Evolutionary conservation across 2,113 vertebrate genomes (phyloP), one percentile per base, ranked within the genome.

Genomic region (Hydrolagus affinis): DNA sequence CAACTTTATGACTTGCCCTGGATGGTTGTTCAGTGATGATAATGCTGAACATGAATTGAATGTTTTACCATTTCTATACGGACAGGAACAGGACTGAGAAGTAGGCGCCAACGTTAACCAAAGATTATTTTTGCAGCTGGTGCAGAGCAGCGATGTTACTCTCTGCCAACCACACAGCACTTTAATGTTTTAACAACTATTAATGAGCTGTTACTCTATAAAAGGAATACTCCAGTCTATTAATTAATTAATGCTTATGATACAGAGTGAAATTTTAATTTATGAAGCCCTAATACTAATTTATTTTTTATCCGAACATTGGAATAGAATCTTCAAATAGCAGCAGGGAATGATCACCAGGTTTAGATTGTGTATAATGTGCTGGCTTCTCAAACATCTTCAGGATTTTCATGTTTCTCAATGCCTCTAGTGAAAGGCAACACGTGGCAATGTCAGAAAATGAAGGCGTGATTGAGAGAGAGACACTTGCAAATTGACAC

Each of bases 231-330:
- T 68, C 2, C 17, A 66, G 78, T 12, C 17, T 30, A 60, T 17
- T 21, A 44, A 83, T 83, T 83, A 83, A 83, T 64, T 10, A 64
- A 83, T 19, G 8, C 25, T 80, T 57, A 80, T 83, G 21, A 28
- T 62, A 21, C 78, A 83, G 32, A 68, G 66, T 28, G 25, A 83
- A 21, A 15, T 19, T 59, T 23, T 83, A 68, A 68, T 32, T 17
- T 68, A 60, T 11, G 62, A 83, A 30, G 28, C 8, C n/a, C 66
- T 64, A 19, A 28, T 21, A 64, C 21, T 66, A 28, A 83, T 83
- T 66, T 68, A 30, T 83, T 83, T 44, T 44, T 66, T 32, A 66
- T 66, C 25, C n/a, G 25, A 83, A 68, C 62, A 64, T 32, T 60
- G 17, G 78, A 83, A 83, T 28, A 83, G 17, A 44, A 44, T 44